Percentiles rank a stretch among this genome's conserved stretches.
These are phyloP conservation scores for Athene noctua DNA, from an alignment of 2,113 vertebrate species.

Conservation along the genomic window DNA sequence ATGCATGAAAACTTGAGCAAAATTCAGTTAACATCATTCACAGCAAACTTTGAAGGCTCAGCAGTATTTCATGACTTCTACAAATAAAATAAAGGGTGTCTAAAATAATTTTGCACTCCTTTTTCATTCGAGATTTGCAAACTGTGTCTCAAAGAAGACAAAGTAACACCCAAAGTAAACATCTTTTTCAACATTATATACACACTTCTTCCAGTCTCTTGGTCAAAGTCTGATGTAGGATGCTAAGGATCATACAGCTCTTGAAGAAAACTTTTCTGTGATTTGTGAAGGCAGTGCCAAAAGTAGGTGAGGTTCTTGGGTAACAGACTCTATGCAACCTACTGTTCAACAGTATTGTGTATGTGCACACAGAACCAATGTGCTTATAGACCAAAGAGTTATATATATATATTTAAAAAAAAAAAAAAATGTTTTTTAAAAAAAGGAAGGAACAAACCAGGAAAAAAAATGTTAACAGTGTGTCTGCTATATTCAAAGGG, in stretches of 20 bases:
- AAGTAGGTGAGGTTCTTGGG: not conserved
- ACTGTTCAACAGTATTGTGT: slow-evolving; percentile 33
- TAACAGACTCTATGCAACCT: slow-evolving; percentile 20
- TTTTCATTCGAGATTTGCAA: not conserved
- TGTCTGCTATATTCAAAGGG: not conserved
- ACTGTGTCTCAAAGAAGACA: not conserved
- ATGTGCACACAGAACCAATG: not conserved
- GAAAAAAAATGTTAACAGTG: not conserved
- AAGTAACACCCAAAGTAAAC: not conserved
- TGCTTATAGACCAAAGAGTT: slow-evolving; percentile 64
- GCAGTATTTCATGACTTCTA: slow-evolving; percentile 25
- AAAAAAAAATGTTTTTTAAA: not conserved
- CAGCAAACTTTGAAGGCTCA: not conserved
- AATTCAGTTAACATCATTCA: not conserved
- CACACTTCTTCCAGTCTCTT: not conserved
- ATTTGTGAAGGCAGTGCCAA: slow-evolving; percentile 1
- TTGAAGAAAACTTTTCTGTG: not conserved
- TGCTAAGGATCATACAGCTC: not conserved
- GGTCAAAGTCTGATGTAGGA: not conserved
- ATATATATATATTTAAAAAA: not conserved
- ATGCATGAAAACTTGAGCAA: slow-evolving; percentile 16
- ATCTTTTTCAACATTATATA: not conserved
- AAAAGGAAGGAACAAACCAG: not conserved
- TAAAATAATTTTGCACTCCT: slow-evolving; percentile 19
- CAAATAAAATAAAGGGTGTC: not conserved